Evolutionary conservation across 2,797 vertebrate genomes (phyloP), one percentile per base, ranked within the genome.

Genomic region (Lepilemur ruficaudatus): DNA sequence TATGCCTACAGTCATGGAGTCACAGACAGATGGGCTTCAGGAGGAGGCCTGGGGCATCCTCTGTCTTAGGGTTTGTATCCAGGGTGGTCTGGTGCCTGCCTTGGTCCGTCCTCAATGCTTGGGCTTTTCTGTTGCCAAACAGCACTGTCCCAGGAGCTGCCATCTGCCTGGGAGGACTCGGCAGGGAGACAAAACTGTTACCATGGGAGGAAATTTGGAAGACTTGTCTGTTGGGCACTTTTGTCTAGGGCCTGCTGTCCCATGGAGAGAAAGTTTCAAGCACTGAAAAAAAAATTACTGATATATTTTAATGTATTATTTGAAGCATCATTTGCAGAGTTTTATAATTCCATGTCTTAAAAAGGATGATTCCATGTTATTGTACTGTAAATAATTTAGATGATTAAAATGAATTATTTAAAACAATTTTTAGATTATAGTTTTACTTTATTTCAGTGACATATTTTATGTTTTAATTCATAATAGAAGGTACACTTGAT

Each of bases 401-500:
- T 80, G 52, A 97, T 96, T 96, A 97, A 97, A 97, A 85, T 59
- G 81, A 89, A 96, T 70, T 75, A 22, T 89, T 95, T 72, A 25
- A 95, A 93, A 87, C 81, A 28, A 63, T 30, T 67, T 96, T 92
- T 96, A 98, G 92, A 70, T 93, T 61, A 86, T 41, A 96, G 67
- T 96, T 96, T 94, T 88, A 95, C 87, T 97, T 95, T 69, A 78
- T 97, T 95, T 88, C 79, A 79, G 70, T 86, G 79, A 22, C 1
- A 4, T 72, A 22, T 41, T 87, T 69, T 50, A 57, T 55, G 35
- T 52, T 90, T 89, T 70, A 15, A 50, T 70, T 84, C 23, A n/a
- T 32, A 7, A 7, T 14, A 57, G 90, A 50, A 81, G 92, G 59
- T 18, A 3, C 18, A 2, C 0, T 61, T 28, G 5, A 5, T 73